phyloP scores from a whole-genome alignment of 2,888 invertebrate species.

The Euzetes globulus region DNA sequence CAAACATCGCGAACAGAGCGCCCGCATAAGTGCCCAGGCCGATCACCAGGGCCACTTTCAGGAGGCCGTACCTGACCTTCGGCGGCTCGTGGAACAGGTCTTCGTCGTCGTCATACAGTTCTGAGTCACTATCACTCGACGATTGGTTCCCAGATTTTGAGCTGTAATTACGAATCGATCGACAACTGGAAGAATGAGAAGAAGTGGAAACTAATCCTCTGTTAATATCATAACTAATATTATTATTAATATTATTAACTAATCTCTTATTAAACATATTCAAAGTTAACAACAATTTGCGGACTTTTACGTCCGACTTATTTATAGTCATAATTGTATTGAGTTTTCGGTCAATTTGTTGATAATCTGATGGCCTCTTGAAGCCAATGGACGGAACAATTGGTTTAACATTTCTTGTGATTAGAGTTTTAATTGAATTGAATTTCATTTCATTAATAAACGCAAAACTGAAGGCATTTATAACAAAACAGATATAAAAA shows the following conservation, averaged over 20 bases:
- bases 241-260: not conserved
- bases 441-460: not conserved
- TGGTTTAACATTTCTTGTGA: not conserved
- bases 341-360: no score
- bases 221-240: not conserved
- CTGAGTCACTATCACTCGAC: not conserved
- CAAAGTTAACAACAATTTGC: not conserved
- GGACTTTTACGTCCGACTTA: no score
- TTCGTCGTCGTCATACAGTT: not conserved
- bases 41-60: not conserved
- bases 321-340: no score
- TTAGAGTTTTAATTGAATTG: not conserved
- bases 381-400: not conserved
- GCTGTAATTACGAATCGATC: not conserved
- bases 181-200: no score
- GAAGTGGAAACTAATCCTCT: not conserved
- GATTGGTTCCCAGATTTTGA: not conserved
- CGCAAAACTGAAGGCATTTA: not conserved
- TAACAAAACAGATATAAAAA: not conserved
- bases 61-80: not conserved
- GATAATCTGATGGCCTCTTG: not conserved
- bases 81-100: constrained; percentile 15
- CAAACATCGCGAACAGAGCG: constrained; percentile 5
- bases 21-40: not conserved
- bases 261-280: not conserved